These are phyloP conservation scores for Kryphioiulus occultus DNA, from an alignment of 2,888 invertebrate species.

Conservation along the genomic window DNA sequence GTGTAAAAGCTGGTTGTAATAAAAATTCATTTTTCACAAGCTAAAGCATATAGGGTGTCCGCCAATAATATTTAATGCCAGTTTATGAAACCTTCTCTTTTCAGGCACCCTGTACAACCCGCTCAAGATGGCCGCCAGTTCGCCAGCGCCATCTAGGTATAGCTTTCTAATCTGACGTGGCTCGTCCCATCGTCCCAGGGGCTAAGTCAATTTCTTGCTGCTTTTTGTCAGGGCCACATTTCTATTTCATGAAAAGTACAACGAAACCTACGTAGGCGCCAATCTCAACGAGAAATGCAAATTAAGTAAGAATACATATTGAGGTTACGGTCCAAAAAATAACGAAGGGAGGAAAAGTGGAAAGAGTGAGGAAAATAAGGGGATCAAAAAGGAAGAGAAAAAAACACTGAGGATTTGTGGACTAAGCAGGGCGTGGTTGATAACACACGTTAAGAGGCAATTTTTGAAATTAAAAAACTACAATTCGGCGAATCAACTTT, in stretches of 20 bases:
- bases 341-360: not conserved
- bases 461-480: conserved; percentile 17
- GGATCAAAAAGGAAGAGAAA: not conserved
- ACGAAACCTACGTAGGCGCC: not conserved
- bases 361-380: not conserved
- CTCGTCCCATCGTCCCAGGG: not conserved
- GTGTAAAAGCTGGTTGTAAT: too few relatives aligned
- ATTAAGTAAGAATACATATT: not conserved
- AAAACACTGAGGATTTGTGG: not conserved
- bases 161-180: not conserved
- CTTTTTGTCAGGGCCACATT: not conserved
- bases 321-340: conserved; percentile 1
- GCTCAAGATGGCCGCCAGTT: not conserved
- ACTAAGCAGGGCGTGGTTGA: conserved; percentile 23
- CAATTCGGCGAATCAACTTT: conserved; percentile 9
- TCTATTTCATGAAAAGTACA: not conserved
- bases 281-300: conserved; percentile 9
- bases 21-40: too few relatives aligned
- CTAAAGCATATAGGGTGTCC: too few relatives aligned
- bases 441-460: conserved; percentile 7
- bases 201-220: not conserved
- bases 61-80: too few relatives aligned
- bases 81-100: not conserved
- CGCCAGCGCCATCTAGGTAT: not conserved
- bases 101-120: not conserved